Evolutionary conservation across 2,888 invertebrate species (phyloP), one percentile per base, ranked within the genome.

Genomic region (Polylopha cassiicola): DNA sequence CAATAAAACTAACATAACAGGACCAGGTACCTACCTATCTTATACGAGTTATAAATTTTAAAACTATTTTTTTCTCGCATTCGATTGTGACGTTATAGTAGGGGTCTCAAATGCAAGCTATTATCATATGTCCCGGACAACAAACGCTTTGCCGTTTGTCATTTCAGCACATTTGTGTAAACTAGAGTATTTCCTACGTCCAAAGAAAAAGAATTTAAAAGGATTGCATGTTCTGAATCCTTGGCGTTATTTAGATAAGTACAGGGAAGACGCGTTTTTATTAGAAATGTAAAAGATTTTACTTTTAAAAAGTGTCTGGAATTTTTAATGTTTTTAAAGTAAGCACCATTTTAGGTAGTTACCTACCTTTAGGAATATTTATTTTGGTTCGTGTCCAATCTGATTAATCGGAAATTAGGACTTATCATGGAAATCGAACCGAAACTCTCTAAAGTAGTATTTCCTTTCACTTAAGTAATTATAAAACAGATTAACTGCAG

Each of bases 151-250:
- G 81, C 68, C 80, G 81, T 84, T 84, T 76, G 81, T 84, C 82
- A 82, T 84, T 82, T 82, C 82, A 80, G 75, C 82, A 74, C 82
- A 84, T 84, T 84, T 82, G 76, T 84, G 71, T 75, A 72, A 77
- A 62, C 63, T 71, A 73, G 76, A 72, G 70, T 75, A 73, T 73
- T 67, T 65, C 72, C 68, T n/a, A n/a, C 60, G 50, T 60, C 67
- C 66, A 65, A 52, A 58, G 54, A 63, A 69, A 67, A 66, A 62
- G 54, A 53, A 52, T 50, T 38, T 29, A 36, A 45, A 46, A 33
- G 39, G 41, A 41, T 41, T 41, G 41, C 34, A 21, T 39, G 32
- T 30, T n/a, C 20, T 30, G 17, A 28, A 20, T 29, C 16, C 24
- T 31, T 13, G 4, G 9, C n/a, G 39, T 27, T 27, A 26, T 39